Base-by-base conservation (phyloP, 2,113 vertebrate species). In the Microtus ochrogaster region DNA sequence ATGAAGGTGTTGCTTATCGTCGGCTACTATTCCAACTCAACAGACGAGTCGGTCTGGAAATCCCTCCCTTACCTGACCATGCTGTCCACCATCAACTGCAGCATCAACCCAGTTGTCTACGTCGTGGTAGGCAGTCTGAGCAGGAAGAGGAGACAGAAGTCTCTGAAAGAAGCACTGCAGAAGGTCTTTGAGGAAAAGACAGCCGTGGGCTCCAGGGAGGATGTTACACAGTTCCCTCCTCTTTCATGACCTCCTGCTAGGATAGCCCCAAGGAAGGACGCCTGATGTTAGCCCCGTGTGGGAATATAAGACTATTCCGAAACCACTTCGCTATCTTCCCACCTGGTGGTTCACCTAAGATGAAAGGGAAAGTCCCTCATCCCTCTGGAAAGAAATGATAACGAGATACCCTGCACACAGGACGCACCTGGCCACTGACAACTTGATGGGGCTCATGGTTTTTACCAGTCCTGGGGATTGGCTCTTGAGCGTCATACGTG, bases 131-230 rank as follows among this genome's bases (percentile, higher is more conserved):
- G 74, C 3, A 36, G 0, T 30, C 2, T 21, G 30, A 90, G 87
- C 49, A 93, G 76, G 66, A 55, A 33, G 61, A 96, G 24, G 26
- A 41, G 28, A 7, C 3, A 36, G 41, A 89, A 63, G 77, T 81
- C 89, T 24, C 19, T 95, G 30, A 95, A 81, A 61, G 72, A 76
- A 90, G 88, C 44, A 1, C 4, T 91, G 41, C 73, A 82, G 72
- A 94, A 84, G 90, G n/a, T 44, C 76, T 89, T 92, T 85, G 92
- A 90, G 22, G 79, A 77, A 76, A 61, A 61, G 49, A 36, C 78
- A 63, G 30, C 26, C 12, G 55, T 3, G 28, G 39, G 21, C 26
- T 36, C 73, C 0, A 9, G 63, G 22, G 30, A 36, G 61, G 72
- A 63, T 1, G 24, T 13, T 10, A 1, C 52, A 36, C 82, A n/a